Evolutionary conservation across 2,113 vertebrate species (phyloP), one percentile per base, ranked within the genome.

Genomic region (Diphyllodes magnificus): DNA sequence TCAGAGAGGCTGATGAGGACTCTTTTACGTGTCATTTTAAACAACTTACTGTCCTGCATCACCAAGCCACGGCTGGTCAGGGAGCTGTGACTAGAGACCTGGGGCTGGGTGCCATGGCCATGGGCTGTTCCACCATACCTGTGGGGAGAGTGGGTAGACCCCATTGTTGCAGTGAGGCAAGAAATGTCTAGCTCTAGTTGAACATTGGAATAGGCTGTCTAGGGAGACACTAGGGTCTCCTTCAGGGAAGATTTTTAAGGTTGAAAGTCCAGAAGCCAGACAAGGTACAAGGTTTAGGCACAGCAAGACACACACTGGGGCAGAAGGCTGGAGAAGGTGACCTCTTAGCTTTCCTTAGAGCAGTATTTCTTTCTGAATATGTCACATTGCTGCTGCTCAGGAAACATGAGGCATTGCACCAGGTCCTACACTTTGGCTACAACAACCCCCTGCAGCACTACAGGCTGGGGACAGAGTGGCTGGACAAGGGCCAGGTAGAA

Each of bases 31-130:
- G 30, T 44, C 8, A 16, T 71, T 90, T 76, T 33, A 64, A 51
- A 75, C 60, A 24, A 7, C 21, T 54, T 35, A 15, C 8, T 51
- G 10, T 61, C 33, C 40, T 30, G 6, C 39, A 47, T 39, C 17
- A 60, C 22, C 31, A 56, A 86, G 31, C 16, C 42, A 20, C 0
- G 0, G 17, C 42, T 83, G 40, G 18, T 51, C 35, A 77, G 50
- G 15, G 31, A 60, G 27, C n/a, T 66, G 31, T 31, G 68, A 50
- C 45, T 72, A 49, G 19, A 71, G 24, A 53, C 6, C 5, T 2
- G 0, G 28, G 6, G 1, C 31, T 50, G 21, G 4, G 3, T 71
- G 6, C 25, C 33, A 39, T 1, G 2, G 47, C 23, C 0, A 0
- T 13, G 15, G 28, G 7, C 35, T 68, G 19, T 47, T 81, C n/a